A percentile compares a stretch with the other conserved stretches of the same genome.
Conservation (phyloP, 2,113 vertebrate species). For the Chlorodrepanis virens region DNA sequence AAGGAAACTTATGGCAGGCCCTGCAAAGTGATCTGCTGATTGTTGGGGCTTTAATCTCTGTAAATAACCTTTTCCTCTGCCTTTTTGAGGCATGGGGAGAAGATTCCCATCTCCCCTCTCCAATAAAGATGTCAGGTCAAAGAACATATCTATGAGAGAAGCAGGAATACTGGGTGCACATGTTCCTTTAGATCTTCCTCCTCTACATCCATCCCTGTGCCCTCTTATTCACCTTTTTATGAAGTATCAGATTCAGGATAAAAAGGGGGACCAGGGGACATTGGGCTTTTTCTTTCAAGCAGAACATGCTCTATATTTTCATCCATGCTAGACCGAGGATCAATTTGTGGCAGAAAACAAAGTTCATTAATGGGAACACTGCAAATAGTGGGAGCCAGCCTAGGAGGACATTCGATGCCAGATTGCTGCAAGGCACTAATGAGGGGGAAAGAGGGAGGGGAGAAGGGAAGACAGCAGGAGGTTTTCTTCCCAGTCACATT, state of each 20-base stretch:
- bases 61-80: neutral
- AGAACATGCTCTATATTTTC: neutral
- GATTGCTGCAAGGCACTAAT: neutral
- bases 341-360: neutral
- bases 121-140: neutral
- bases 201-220: neutral
- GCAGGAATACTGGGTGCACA: neutral
- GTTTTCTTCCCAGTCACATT: neutral
- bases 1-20: neutral
- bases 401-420: neutral
- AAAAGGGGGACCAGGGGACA: neutral
- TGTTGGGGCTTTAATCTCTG: neutral
- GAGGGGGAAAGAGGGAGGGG: neutral
- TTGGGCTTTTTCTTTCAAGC: neutral
- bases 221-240: neutral
- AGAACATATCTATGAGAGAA: neutral
- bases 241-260: neutral
- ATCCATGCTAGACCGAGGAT: neutral
- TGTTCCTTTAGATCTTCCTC: neutral
- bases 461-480: neutral
- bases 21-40: neutral
- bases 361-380: neutral
- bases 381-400: neutral
- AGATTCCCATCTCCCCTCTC: neutral
- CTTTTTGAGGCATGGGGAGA: neutral